phyloP scores from a whole-genome alignment of 2,888 invertebrate species.

The Synergus laeviventris region DNA sequence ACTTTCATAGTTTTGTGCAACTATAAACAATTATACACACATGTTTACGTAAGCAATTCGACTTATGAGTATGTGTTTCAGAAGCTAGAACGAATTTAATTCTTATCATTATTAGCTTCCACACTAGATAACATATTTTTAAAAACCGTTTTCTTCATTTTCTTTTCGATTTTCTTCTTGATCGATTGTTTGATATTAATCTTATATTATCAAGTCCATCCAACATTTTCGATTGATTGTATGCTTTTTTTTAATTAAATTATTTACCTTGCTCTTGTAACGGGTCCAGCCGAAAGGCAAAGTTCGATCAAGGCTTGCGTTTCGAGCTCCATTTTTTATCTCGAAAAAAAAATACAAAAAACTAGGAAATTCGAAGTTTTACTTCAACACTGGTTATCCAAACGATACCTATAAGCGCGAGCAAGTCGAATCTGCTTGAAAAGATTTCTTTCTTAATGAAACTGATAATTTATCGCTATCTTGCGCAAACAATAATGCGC shows the following conservation, averaged over 20 bases:
- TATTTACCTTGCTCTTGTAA: slow-evolving; percentile 67
- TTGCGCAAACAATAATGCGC: neutral
- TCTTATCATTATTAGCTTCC: too few relatives aligned
- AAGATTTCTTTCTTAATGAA: slow-evolving; percentile 17
- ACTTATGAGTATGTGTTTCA: too few relatives aligned
- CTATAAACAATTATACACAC: too few relatives aligned
- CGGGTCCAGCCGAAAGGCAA: slow-evolving; percentile 63
- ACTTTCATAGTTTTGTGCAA: too few relatives aligned
- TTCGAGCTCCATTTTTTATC: slow-evolving; percentile 67
- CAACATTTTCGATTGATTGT: neutral
- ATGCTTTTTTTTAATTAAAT: slow-evolving; percentile 13
- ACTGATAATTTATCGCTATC: slow-evolving; percentile 34
- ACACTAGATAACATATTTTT: too few relatives aligned
- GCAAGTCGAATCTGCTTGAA: slow-evolving; percentile 6
- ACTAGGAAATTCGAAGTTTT: neutral
- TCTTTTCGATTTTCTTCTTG: too few relatives aligned
- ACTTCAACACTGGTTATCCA: neutral
- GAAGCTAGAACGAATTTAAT: too few relatives aligned
- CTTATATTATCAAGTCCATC: neutral
- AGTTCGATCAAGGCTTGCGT: slow-evolving; percentile 68
- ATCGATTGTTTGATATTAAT: too few relatives aligned
- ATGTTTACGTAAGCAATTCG: too few relatives aligned
- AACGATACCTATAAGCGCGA: neutral
- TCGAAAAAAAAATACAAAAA: neutral
- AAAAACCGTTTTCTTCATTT: too few relatives aligned